phyloP scores from a whole-genome alignment of 2,888 invertebrate species.

The Cyrtodaria siliqua region DNA sequence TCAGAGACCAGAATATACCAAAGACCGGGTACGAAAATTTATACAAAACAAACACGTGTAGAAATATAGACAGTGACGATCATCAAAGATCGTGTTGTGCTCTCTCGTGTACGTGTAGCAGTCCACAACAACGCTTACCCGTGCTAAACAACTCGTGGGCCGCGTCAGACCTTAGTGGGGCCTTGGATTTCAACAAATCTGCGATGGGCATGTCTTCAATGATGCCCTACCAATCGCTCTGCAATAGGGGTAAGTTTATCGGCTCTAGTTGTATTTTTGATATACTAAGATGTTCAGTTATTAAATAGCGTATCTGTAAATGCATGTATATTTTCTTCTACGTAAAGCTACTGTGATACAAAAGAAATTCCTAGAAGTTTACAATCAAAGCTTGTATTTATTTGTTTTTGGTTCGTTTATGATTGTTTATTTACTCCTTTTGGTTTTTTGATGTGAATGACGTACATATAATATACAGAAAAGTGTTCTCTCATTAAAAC shows the following conservation, averaged over 20 bases:
- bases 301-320: too few relatives aligned
- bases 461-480: too few relatives aligned
- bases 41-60: constrained; percentile 72
- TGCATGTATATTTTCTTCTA: too few relatives aligned
- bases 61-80: constrained; percentile 72
- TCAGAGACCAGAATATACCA: constrained; percentile 62
- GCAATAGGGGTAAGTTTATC: constrained; percentile 75
- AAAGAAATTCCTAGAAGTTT: too few relatives aligned
- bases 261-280: too few relatives aligned
- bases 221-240: constrained; percentile 76
- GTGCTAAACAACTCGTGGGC: constrained; percentile 78
- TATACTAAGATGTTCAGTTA: too few relatives aligned
- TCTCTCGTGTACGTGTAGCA: constrained; percentile 77
- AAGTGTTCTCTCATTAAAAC: too few relatives aligned
- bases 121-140: constrained; percentile 74
- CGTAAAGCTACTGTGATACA: too few relatives aligned
- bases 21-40: constrained; percentile 77
- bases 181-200: constrained; percentile 78
- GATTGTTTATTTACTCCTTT: too few relatives aligned
- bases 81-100: constrained; percentile 77
- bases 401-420: too few relatives aligned
- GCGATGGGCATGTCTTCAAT: constrained; percentile 67
- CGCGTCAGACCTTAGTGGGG: constrained; percentile 70
- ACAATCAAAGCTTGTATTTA: too few relatives aligned
- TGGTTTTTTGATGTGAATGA: too few relatives aligned